Percentiles rank a stretch among this genome's conserved stretches.
Evolutionary conservation across 2,113 vertebrate species (phyloP).

Genomic region (Synchiropus splendidus): DNA sequence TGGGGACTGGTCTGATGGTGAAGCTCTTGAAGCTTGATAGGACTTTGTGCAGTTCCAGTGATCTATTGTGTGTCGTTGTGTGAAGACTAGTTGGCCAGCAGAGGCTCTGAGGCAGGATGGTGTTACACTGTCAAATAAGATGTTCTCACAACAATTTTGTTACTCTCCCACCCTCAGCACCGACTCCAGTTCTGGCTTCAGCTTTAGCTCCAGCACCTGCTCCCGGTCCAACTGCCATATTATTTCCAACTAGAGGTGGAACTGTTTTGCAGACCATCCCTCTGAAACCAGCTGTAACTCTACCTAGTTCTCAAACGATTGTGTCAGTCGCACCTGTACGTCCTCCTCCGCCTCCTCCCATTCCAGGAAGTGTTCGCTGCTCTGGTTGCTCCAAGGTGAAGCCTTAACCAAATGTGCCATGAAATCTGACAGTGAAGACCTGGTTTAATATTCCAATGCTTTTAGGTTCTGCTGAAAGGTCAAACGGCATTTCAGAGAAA

Average conservation of each 20-base stretch:
- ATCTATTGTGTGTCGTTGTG: too few relatives aligned
- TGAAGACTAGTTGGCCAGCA: too few relatives aligned
- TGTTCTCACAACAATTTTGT: too few relatives aligned
- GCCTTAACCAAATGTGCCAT: not conserved
- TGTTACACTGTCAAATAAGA: too few relatives aligned
- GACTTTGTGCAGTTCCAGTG: too few relatives aligned
- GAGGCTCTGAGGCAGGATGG: too few relatives aligned
- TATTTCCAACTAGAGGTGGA: slow-evolving; percentile 42
- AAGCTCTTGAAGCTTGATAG: too few relatives aligned
- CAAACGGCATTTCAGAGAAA: slow-evolving; percentile 97
- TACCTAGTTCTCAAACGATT: slow-evolving; percentile 16
- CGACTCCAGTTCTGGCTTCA: too few relatives aligned
- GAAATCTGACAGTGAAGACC: too few relatives aligned
- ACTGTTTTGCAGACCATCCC: slow-evolving; percentile 48
- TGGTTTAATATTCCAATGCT: not conserved
- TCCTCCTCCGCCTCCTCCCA: slow-evolving; percentile 37
- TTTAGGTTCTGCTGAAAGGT: slow-evolving; percentile 80
- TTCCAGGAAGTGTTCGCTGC: slow-evolving; percentile 79
- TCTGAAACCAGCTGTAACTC: slow-evolving; percentile 30
- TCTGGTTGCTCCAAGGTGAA: slow-evolving; percentile 88
- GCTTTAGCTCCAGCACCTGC: slow-evolving; percentile 12
- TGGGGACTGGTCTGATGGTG: too few relatives aligned
- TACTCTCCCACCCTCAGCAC: too few relatives aligned
- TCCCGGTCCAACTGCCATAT: slow-evolving; percentile 30
- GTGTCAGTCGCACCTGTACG: slow-evolving; percentile 11